Evolutionary conservation across 2,797 vertebrate genomes (phyloP).

Genomic region (Ptychadena robeensis): DNA sequence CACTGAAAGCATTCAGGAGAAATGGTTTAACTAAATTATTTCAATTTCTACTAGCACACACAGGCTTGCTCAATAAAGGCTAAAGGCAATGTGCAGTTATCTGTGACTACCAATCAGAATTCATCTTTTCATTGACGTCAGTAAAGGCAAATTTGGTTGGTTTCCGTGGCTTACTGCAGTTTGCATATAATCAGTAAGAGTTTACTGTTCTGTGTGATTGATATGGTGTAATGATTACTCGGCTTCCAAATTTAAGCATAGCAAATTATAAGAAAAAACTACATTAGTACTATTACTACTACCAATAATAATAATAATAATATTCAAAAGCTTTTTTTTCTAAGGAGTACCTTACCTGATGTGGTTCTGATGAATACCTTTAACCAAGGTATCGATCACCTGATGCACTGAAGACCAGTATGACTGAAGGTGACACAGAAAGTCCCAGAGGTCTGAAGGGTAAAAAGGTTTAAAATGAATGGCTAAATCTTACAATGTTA

Average conservation of each 20-base stretch:
- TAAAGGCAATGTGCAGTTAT: neutral
- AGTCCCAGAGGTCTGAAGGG: neutral
- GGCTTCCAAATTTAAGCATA: neutral
- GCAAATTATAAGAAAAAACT: too few species aligned
- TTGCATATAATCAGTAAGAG: neutral
- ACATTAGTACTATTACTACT: neutral
- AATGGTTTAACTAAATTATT: neutral
- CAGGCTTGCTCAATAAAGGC: neutral
- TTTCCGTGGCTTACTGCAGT: neutral
- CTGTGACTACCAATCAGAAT: neutral
- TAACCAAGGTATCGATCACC: neutral
- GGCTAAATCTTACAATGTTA: neutral
- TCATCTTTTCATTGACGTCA: neutral
- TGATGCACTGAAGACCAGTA: neutral
- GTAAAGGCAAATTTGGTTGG: neutral
- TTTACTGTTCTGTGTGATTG: neutral
- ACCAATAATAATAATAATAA: neutral
- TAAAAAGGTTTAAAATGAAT: neutral
- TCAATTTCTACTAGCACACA: neutral
- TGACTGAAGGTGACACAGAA: neutral
- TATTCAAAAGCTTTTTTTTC: neutral
- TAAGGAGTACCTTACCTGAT: conserved; percentile 21
- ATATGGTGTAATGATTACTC: neutral
- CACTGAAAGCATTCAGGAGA: neutral
- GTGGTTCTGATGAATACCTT: neutral